These are phyloP conservation scores for Bruchidius siliquastri DNA, from an alignment of 2,888 invertebrate genomes.

Conservation along the genomic window DNA sequence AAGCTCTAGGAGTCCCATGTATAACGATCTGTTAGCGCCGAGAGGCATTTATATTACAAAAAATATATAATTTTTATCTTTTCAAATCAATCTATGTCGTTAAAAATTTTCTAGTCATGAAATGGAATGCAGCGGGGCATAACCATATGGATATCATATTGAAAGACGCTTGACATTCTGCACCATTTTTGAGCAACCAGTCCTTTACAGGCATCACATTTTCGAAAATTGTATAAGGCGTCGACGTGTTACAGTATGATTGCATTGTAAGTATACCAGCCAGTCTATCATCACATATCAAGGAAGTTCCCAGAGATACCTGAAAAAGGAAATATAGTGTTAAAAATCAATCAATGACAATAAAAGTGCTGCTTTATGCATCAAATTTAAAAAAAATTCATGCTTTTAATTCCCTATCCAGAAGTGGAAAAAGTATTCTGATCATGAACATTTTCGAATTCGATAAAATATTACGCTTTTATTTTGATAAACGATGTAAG, in stretches of 20 bases:
- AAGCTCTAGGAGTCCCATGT: too few relatives aligned
- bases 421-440: too few relatives aligned
- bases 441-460: too few relatives aligned
- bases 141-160: background rate
- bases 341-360: background rate
- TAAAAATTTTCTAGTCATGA: background rate
- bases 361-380: background rate
- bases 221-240: slow-evolving; percentile 12
- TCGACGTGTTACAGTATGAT: slow-evolving; percentile 9
- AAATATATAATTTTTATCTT: too few relatives aligned
- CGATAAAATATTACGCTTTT: too few relatives aligned
- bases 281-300: slow-evolving; percentile 15
- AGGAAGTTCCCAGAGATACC: slow-evolving; percentile 14
- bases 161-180: background rate
- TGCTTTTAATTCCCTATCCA: too few relatives aligned
- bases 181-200: background rate
- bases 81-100: background rate
- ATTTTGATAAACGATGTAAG: too few relatives aligned
- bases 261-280: slow-evolving; percentile 14
- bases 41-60: too few relatives aligned
- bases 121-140: background rate
- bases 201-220: slow-evolving; percentile 2
- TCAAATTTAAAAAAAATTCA: too few relatives aligned
- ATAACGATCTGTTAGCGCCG: too few relatives aligned
- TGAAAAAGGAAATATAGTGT: slow-evolving; percentile 4